Conservation (phyloP, 2,113 vertebrate genomes). For the Ciconia stormi region DNA sequence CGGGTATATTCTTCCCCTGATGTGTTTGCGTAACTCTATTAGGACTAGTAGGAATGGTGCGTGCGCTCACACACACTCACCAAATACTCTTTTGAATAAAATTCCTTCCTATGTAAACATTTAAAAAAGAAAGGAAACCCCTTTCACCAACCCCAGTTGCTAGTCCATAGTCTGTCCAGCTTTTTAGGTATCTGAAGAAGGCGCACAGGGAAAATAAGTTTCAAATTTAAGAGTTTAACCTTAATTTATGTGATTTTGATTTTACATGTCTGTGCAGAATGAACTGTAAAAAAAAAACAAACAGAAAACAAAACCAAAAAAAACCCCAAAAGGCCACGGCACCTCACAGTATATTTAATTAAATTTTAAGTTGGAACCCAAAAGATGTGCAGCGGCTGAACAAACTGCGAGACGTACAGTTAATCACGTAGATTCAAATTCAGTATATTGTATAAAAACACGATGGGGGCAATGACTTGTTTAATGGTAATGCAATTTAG, state of each 20-base stretch:
- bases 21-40: neutral
- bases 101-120: neutral
- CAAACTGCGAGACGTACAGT: neutral
- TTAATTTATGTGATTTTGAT: neutral
- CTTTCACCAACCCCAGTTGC: neutral
- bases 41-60: neutral
- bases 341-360: neutral
- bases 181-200: neutral
- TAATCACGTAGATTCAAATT: neutral
- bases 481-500: constrained; percentile 57
- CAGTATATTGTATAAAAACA: neutral
- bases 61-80: rapidly evolving
- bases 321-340: neutral
- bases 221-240: neutral
- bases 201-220: neutral
- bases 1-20: neutral
- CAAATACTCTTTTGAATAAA: neutral
- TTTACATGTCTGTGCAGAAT: neutral
- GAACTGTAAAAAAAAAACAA: neutral
- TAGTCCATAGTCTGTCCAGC: neutral
- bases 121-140: neutral
- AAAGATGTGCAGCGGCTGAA: neutral
- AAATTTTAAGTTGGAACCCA: neutral
- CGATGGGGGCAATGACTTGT: constrained; percentile 29
- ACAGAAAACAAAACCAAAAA: neutral